Evolutionary conservation across 1,140 invertebrate genomes (phyloP).

Genomic region (Aphidius ervi): DNA sequence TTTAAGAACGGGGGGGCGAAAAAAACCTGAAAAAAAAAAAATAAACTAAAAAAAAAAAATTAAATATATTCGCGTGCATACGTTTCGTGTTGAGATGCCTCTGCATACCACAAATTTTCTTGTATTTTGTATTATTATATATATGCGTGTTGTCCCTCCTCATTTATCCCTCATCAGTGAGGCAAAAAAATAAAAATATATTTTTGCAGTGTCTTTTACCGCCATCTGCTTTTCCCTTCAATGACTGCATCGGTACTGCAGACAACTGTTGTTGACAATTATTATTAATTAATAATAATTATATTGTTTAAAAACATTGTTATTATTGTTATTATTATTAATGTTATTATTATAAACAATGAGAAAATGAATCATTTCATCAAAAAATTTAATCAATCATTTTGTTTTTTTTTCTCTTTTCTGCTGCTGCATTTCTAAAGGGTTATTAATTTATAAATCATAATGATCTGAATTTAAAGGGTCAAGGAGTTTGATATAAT

Average conservation of each 20-base stretch:
- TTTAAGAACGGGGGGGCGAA: conserved; percentile 9
- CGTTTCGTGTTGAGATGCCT: conserved; percentile 10
- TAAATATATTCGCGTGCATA: conserved; percentile 18
- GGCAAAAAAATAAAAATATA: neutral
- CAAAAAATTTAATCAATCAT: too few species aligned
- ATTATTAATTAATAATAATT: too few species aligned
- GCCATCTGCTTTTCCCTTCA: conserved; percentile 22
- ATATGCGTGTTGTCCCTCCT: conserved; percentile 2
- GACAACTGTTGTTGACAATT: conserved; percentile 7
- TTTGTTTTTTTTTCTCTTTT: too few species aligned
- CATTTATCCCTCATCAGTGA: neutral
- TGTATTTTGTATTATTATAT: neutral
- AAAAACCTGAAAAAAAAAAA: conserved; percentile 11
- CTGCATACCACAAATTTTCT: conserved; percentile 21
- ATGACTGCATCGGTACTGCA: conserved; percentile 21
- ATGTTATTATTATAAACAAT: too few species aligned
- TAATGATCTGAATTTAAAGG: too few species aligned
- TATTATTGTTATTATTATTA: too few species aligned
- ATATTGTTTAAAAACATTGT: too few species aligned
- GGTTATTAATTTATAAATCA: too few species aligned
- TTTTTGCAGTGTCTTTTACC: conserved; percentile 18
- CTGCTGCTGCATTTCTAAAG: too few species aligned
- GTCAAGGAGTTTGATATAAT: too few species aligned
- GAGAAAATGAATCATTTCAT: too few species aligned
- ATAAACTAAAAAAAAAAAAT: conserved; percentile 15